These are phyloP conservation scores for Tinamus guttatus DNA, from an alignment of 2,113 vertebrate species.

Conservation along the genomic window DNA sequence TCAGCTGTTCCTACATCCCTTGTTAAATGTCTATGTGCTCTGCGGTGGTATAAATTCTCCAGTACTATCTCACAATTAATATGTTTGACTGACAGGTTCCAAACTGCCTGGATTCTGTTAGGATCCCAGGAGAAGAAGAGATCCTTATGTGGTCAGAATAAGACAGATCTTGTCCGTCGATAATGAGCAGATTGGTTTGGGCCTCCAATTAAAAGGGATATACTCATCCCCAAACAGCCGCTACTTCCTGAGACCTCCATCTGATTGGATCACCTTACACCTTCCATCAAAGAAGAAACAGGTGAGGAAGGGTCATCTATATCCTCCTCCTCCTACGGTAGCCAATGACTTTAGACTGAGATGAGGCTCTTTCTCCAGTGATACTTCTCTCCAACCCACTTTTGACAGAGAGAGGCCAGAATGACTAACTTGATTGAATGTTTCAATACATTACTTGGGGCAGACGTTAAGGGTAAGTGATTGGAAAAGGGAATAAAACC, in stretches of 20 bases:
- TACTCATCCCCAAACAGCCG: background rate
- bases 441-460: background rate
- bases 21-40: background rate
- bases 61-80: background rate
- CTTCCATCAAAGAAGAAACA: background rate
- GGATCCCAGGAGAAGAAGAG: background rate
- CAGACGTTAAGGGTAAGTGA: background rate
- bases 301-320: background rate
- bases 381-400: background rate
- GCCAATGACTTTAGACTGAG: background rate
- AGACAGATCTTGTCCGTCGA: background rate
- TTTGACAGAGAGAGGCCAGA: background rate
- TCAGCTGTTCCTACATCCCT: background rate
- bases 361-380: background rate
- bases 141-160: background rate
- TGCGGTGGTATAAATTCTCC: background rate
- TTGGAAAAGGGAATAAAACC: background rate
- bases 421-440: background rate
- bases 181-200: background rate
- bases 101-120: background rate
- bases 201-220: background rate
- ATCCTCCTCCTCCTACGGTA: background rate
- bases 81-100: background rate
- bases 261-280: background rate
- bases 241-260: background rate